Conservation (phyloP, 2,797 vertebrate species). For the Semaprochilodus insignis region DNA sequence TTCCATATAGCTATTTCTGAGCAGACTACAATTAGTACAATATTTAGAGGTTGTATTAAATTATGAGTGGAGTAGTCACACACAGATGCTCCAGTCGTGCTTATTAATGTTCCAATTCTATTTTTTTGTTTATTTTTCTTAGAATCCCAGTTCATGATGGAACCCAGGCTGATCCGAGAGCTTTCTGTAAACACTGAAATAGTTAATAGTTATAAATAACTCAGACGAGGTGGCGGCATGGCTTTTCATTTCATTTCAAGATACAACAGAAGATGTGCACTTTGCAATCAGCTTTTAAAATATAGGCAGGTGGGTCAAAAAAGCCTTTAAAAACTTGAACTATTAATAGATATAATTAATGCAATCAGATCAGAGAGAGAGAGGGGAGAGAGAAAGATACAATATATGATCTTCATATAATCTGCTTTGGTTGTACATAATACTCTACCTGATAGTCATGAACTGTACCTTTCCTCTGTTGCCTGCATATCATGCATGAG, state of each 20-base stretch:
- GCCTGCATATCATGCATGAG: neutral
- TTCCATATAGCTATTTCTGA: neutral
- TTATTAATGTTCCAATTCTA: neutral
- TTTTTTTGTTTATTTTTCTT: neutral
- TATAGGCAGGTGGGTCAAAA: neutral
- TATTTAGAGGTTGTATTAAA: neutral
- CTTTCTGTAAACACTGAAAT: neutral
- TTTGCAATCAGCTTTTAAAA: neutral
- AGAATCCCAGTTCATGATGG: neutral
- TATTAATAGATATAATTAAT: neutral
- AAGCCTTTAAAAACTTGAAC: neutral
- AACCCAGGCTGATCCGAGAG: neutral
- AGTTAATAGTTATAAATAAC: neutral
- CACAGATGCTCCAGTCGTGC: neutral
- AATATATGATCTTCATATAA: too few relatives aligned
- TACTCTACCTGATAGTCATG: neutral
- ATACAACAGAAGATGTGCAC: neutral
- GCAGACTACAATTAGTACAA: neutral
- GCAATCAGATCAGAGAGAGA: neutral
- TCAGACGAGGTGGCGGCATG: neutral
- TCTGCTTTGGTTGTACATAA: too few relatives aligned
- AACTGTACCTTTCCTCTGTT: neutral
- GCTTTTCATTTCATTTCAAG: neutral
- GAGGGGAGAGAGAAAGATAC: too few relatives aligned
- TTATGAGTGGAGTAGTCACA: neutral